phyloP scores from a whole-genome alignment of 2,888 invertebrate species.

The Pollenia griseotomentosa region DNA sequence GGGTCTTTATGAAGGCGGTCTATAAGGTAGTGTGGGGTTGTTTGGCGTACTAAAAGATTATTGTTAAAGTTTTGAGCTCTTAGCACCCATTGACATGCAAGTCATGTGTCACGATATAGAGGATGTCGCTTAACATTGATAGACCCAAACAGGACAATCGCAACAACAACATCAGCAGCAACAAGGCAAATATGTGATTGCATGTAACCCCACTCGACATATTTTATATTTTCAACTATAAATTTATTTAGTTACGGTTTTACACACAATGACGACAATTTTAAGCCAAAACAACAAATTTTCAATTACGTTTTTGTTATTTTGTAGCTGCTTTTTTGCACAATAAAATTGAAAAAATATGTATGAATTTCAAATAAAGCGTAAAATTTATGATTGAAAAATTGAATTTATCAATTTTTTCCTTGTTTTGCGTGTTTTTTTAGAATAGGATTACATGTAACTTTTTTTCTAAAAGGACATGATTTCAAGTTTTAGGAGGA shows the following conservation, averaged over 20 bases:
- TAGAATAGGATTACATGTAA: slow-evolving; percentile 9
- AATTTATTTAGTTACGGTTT: slow-evolving; percentile 77
- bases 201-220: slow-evolving; percentile 73
- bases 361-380: slow-evolving; percentile 78
- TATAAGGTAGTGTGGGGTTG: slow-evolving; percentile 26
- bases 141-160: slow-evolving; percentile 74
- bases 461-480: not conserved
- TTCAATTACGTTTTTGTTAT: slow-evolving; percentile 56
- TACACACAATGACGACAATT: slow-evolving; percentile 65
- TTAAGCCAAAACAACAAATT: slow-evolving; percentile 64
- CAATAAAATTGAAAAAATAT: slow-evolving; percentile 30
- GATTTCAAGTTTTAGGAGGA: no score
- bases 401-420: slow-evolving; percentile 78
- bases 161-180: slow-evolving; percentile 41
- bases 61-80: slow-evolving; percentile 74
- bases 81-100: slow-evolving; percentile 80
- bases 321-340: not conserved
- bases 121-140: slow-evolving; percentile 81
- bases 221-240: slow-evolving; percentile 77
- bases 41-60: slow-evolving; percentile 68
- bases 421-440: not conserved
- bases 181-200: slow-evolving; percentile 57
- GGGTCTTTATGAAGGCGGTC: slow-evolving; percentile 2
- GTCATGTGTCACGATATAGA: slow-evolving; percentile 79
- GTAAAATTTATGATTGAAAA: slow-evolving; percentile 82